Evolutionary conservation across 2,888 invertebrate species (phyloP), one percentile per base, ranked within the genome.

Genomic region (Tiliacea aurago): DNA sequence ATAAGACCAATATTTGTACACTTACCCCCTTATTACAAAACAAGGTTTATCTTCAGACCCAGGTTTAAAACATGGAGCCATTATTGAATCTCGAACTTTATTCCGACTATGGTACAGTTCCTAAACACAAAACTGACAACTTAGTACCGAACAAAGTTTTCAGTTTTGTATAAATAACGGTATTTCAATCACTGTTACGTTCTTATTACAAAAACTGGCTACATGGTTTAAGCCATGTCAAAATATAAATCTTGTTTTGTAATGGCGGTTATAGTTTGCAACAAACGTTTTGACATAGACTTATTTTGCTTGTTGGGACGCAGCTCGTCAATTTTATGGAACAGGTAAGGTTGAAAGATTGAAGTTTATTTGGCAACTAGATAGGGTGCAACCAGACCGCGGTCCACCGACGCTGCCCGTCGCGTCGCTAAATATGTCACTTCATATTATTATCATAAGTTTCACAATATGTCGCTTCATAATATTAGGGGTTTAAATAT

Each of bases 301-400:
- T 64, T n/a, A 11, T 64, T 55, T 33, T 55, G n/a, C 64, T 64
- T 64, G 53, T 64, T 64, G 55, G 64, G 55, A 64, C n/a, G 64
- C 64, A 64, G 64, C 64, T 15, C 55, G 33, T 0, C 33, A 53
- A n/a, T 2, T 55, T 64, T 15, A 5, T 6, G 10, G 6, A n/a
- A 2, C 10, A 33, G 64, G 64, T 64, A 64, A 64, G 64, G 15
- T 13, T 13, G 1, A 63, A 63, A 13, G 15, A 20, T 62, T 7
- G 2, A 23, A 62, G 43, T 45, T 45, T 45, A 23, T 11, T 45
- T 45, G 23, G 13, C 28, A 45, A 23, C 43, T 23, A 61, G 2
- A 62, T 13, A 43, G 18, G 23, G 10, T 23, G 61, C 43, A 23
- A 23, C 18, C 18, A 18, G n/a, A 18, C n/a, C 59, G 37, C 15